Percentiles rank a stretch among this genome's conserved stretches.
Conservation (phyloP, 2,113 vertebrate species). For the Colossoma macropomum region DNA sequence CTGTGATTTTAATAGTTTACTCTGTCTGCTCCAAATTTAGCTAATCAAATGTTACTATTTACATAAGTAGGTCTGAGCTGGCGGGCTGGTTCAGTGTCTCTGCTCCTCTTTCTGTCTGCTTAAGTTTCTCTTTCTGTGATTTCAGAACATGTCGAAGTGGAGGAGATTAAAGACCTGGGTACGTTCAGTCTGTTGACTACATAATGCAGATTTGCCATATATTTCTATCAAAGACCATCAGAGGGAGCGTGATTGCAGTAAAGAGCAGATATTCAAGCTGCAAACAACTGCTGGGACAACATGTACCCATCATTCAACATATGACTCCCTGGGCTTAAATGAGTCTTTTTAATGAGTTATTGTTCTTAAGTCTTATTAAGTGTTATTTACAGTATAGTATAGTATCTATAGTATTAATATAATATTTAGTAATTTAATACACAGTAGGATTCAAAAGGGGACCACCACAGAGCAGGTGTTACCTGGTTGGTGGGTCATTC, state of each 20-base stretch:
- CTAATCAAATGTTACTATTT: neutral
- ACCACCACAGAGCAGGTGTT: too few species aligned
- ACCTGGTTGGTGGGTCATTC: too few species aligned
- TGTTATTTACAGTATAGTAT: too few species aligned
- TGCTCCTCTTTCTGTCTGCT: neutral
- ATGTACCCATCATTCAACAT: too few species aligned
- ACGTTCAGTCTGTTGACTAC: constrained; percentile 12
- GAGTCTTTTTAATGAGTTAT: too few species aligned
- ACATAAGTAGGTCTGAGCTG: neutral
- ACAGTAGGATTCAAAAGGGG: too few species aligned
- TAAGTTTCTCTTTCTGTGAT: constrained; percentile 32
- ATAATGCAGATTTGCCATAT: neutral
- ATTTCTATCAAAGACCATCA: neutral
- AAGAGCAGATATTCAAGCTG: too few species aligned
- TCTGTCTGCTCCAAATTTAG: neutral
- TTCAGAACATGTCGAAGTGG: constrained; percentile 57
- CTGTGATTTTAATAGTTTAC: neutral
- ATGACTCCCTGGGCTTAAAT: too few species aligned
- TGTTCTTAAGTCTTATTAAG: too few species aligned
- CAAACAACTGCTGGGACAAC: too few species aligned
- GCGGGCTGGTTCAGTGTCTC: neutral
- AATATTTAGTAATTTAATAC: neutral
- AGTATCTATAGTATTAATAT: neutral
- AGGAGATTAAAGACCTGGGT: constrained; percentile 58
- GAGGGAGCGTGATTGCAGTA: too few species aligned